Percentiles rank a stretch among this genome's conserved stretches.
phyloP scores from a whole-genome alignment of 2,113 vertebrate species.

The Dipodomys ordii region DNA sequence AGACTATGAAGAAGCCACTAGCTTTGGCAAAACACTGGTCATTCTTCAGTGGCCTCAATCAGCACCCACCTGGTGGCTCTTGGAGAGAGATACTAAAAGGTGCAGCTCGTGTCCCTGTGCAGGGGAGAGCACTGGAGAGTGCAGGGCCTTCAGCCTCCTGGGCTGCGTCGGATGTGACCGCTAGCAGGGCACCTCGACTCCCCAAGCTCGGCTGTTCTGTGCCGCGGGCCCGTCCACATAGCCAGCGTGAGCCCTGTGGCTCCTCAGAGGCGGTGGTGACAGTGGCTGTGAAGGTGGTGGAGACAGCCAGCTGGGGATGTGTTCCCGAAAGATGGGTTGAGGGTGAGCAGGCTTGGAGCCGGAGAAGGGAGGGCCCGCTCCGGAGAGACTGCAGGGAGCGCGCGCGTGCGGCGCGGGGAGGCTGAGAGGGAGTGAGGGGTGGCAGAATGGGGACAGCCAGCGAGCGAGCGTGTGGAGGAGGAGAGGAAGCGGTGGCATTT shows the following conservation, averaged over 20 bases:
- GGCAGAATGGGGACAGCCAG: neutral
- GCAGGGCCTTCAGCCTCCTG: too few relatives aligned
- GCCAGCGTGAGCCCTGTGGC: neutral
- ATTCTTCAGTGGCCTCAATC: fast-evolving
- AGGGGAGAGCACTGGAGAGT: neutral
- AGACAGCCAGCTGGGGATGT: too few relatives aligned
- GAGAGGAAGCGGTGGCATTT: neutral
- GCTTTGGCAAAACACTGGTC: neutral
- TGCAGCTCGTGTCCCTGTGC: neutral
- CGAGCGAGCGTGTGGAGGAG: neutral
- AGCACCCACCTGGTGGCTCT: neutral
- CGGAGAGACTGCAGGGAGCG: neutral
- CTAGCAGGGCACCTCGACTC: fast-evolving
- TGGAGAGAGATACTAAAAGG: neutral
- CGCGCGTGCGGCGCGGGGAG: neutral
- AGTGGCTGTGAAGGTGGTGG: neutral
- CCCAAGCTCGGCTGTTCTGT: neutral
- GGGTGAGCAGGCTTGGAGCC: neutral
- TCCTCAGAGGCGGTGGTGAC: neutral
- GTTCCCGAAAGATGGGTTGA: neutral
- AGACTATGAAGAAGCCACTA: neutral
- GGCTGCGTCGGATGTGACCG: too few relatives aligned
- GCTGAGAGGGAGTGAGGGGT: neutral
- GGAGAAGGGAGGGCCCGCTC: too few relatives aligned
- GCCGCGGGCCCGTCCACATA: neutral